Conservation (phyloP, 2,888 invertebrate genomes). For the Dusona sp. region DNA sequence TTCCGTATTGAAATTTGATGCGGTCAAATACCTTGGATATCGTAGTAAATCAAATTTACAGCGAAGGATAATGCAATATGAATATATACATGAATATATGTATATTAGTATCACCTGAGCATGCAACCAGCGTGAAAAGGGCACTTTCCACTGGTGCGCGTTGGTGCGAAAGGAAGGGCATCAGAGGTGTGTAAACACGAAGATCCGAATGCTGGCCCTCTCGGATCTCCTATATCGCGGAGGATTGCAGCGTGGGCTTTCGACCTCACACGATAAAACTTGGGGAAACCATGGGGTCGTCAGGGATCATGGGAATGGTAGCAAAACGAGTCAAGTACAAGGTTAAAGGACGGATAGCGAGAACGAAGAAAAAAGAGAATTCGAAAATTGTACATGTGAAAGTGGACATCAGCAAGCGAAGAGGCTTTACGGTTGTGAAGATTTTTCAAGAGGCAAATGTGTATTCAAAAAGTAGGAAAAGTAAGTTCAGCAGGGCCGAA, state of each 20-base stretch:
- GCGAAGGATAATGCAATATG: neutral
- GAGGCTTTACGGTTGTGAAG: neutral
- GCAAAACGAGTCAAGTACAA: neutral
- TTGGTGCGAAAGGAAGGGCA: neutral
- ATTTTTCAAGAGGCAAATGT: neutral
- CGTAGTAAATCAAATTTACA: constrained; percentile 52
- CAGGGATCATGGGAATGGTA: neutral
- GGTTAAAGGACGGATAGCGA: neutral
- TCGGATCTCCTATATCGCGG: neutral
- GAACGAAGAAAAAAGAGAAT: neutral
- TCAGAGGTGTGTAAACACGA: constrained; percentile 39
- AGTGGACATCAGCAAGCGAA: neutral
- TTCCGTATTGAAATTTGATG: constrained; percentile 31
- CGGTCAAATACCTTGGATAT: constrained; percentile 37
- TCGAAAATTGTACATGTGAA: neutral
- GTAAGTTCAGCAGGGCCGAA: neutral
- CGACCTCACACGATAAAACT: neutral
- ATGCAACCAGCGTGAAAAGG: constrained; percentile 18
- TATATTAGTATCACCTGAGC: neutral
- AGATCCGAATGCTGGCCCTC: neutral
- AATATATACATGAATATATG: neutral
- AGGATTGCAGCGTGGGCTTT: constrained; percentile 7
- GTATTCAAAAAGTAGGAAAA: neutral
- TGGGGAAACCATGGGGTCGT: neutral
- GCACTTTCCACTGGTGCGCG: neutral